Percentiles rank a stretch among this genome's conserved stretches.
phyloP scores from a whole-genome alignment of 2,797 vertebrate genomes.

The Denticeps clupeoides region DNA sequence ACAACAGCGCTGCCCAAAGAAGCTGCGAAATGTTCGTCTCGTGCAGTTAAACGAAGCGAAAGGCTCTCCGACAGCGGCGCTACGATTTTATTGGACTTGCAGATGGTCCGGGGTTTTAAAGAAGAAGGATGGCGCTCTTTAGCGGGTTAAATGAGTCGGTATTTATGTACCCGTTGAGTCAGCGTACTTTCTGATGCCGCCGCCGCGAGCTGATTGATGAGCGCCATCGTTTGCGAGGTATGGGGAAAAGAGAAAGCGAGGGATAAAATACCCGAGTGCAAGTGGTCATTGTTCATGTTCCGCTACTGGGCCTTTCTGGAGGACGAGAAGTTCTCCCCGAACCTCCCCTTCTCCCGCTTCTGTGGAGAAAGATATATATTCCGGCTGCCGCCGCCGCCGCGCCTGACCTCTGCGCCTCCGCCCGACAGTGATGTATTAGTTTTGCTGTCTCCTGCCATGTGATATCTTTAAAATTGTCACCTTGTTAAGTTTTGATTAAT shows the following conservation, averaged over 20 bases:
- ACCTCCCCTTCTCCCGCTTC: too few relatives aligned
- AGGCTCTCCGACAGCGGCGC: too few relatives aligned
- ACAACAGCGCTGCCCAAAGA: too few relatives aligned
- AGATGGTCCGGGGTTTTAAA: neutral
- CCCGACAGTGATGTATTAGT: conserved; percentile 88
- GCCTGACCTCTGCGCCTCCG: conserved; percentile 61
- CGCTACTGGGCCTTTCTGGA: too few relatives aligned
- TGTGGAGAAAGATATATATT: conserved; percentile 88
- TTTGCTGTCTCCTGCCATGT: conserved; percentile 86
- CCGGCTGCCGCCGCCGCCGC: conserved; percentile 65
- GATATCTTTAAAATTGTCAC: conserved; percentile 91
- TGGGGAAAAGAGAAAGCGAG: conserved; percentile 57
- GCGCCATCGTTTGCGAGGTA: conserved; percentile 76
- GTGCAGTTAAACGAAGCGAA: too few relatives aligned
- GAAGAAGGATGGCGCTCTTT: conserved; percentile 35
- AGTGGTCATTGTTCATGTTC: conserved; percentile 57
- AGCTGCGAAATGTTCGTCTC: too few relatives aligned
- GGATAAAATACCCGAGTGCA: conserved; percentile 61
- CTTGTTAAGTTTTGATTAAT: conserved; percentile 94
- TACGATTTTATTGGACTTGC: too few relatives aligned
- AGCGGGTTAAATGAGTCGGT: conserved; percentile 48
- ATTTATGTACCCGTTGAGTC: conserved; percentile 60
- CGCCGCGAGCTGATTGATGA: conserved; percentile 80
- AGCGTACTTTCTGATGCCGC: conserved; percentile 76
- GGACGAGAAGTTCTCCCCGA: too few relatives aligned